Percentiles rank a stretch among this genome's conserved stretches.
Conservation (phyloP, 2,113 vertebrate genomes). For the Dunckerocampus dactyliophorus region DNA sequence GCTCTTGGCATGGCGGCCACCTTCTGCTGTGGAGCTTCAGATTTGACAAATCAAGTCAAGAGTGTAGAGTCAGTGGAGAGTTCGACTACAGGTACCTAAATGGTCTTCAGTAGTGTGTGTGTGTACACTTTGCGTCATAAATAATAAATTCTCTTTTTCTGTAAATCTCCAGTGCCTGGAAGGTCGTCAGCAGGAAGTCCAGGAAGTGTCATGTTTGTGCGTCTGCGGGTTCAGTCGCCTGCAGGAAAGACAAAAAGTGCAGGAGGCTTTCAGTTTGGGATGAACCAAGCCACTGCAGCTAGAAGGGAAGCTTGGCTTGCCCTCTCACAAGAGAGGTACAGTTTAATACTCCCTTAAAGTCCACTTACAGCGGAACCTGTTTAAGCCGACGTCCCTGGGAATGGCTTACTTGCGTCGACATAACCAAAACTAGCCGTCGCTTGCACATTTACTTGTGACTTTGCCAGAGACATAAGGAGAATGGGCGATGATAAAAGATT, state of each 20-base stretch:
- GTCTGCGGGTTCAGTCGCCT: conserved; percentile 65
- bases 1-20: conserved; percentile 53
- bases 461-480: no score
- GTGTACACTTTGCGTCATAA: no score
- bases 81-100: conserved; percentile 43
- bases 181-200: conserved; percentile 22
- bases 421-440: no score
- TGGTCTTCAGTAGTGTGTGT: background rate
- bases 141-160: background rate
- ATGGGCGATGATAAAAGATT: no score
- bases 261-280: conserved; percentile 41
- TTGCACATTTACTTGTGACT: no score
- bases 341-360: no score
- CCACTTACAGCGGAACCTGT: background rate
- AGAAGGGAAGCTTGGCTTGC: conserved; percentile 71
- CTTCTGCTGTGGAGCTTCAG: conserved; percentile 68
- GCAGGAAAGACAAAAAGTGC: conserved; percentile 48
- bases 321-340: conserved; percentile 72
- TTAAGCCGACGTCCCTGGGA: no score
- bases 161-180: conserved; percentile 31
- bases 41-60: conserved; percentile 12
- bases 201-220: conserved; percentile 70
- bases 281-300: conserved; percentile 40
- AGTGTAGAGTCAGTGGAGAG: conserved; percentile 22
- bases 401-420: no score